A percentile compares a stretch with the other conserved stretches of the same genome.
These are phyloP conservation scores for Plagiodera versicolora DNA, from an alignment of 2,888 invertebrate genomes.

Conservation along the genomic window DNA sequence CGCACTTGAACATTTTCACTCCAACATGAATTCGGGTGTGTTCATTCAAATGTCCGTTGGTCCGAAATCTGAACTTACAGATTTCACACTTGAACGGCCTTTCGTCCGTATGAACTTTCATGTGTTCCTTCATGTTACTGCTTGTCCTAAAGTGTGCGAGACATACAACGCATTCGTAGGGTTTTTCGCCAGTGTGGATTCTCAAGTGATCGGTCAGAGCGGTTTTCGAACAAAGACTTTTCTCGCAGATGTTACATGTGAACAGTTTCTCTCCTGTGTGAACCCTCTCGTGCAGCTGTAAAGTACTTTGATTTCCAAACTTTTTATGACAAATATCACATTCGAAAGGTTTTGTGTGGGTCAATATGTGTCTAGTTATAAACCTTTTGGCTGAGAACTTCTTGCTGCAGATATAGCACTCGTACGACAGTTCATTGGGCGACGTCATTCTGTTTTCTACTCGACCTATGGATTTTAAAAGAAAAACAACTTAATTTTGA, in stretches of 20 bases:
- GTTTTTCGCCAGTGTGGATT: background rate
- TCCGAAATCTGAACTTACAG: slow-evolving; percentile 2
- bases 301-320: background rate
- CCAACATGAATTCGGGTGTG: slow-evolving; percentile 5
- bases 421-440: background rate
- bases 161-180: background rate
- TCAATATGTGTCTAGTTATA: background rate
- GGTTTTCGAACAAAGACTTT: background rate
- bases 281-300: background rate
- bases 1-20: slow-evolving; percentile 3
- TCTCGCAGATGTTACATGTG: background rate
- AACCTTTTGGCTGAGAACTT: background rate
- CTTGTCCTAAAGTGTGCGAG: background rate
- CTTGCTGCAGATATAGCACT: background rate
- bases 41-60: background rate
- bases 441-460: background rate
- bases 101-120: background rate
- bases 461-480: too few relatives aligned
- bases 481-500: too few relatives aligned
- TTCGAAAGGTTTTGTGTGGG: background rate
- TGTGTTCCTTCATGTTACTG: background rate
- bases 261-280: background rate
- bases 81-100: slow-evolving; percentile 3
- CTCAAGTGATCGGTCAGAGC: background rate
- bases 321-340: background rate